Conservation (phyloP, 2,888 invertebrate genomes). For the Pedicia rivosa region DNA sequence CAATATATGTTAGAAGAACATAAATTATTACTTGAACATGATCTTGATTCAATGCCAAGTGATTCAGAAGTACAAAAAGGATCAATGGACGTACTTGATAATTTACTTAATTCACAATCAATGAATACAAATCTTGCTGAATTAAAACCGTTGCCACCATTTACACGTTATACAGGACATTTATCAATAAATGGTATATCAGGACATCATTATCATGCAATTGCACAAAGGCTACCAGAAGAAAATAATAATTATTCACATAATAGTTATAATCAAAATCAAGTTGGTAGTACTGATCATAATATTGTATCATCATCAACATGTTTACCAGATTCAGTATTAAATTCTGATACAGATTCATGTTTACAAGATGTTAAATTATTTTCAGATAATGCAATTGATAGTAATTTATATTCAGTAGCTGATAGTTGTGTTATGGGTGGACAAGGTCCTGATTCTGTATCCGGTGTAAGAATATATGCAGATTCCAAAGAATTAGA, state of each 20-base stretch:
- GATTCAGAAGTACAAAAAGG: slow-evolving; percentile 29
- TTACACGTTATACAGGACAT: slow-evolving; percentile 73
- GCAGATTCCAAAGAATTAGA: slow-evolving; percentile 28
- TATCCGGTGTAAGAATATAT: slow-evolving; percentile 34
- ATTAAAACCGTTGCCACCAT: slow-evolving; percentile 71
- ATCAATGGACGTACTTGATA: slow-evolving; percentile 54
- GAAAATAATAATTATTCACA: slow-evolving; percentile 56
- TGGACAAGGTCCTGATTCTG: slow-evolving; percentile 40
- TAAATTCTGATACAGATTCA: slow-evolving; percentile 31
- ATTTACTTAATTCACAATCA: slow-evolving; percentile 38
- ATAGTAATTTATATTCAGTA: slow-evolving; percentile 35
- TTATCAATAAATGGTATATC: slow-evolving; percentile 77
- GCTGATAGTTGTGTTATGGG: slow-evolving; percentile 32
- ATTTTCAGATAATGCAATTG: slow-evolving; percentile 36
- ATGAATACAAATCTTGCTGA: slow-evolving; percentile 50
- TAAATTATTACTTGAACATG: slow-evolving; percentile 39
- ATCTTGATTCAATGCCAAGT: slow-evolving; percentile 34
- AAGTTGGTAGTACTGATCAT: slow-evolving; percentile 37
- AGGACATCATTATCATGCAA: slow-evolving; percentile 75
- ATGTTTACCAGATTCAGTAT: slow-evolving; percentile 45
- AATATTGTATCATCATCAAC: slow-evolving; percentile 61
- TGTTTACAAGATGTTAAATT: slow-evolving; percentile 43
- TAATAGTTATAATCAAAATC: slow-evolving; percentile 29
- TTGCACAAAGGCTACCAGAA: slow-evolving; percentile 58
- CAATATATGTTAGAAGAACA: slow-evolving; percentile 37